Conservation (phyloP, 2,797 vertebrate genomes). For the Mustela erminea region DNA sequence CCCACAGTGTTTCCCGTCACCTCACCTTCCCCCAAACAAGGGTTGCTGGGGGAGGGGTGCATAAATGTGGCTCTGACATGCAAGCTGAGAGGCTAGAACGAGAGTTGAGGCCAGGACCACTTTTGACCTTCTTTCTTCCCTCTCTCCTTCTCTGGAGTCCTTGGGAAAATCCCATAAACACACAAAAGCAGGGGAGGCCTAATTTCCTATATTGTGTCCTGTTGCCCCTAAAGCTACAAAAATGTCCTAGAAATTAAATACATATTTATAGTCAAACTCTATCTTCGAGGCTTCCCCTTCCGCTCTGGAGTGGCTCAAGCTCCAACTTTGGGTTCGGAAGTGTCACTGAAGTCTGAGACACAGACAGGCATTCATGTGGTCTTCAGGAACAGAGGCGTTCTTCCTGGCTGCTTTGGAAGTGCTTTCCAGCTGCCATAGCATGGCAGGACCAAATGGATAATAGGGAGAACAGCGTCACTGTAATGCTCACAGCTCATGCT, state of each 20-base stretch:
- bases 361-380: not conserved
- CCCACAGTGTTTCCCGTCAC: not conserved
- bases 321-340: not conserved
- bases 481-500: rapidly evolving
- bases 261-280: not conserved
- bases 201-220: not conserved
- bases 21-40: not conserved
- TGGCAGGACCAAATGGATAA: not conserved
- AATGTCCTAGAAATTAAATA: not conserved
- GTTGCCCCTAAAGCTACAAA: not conserved
- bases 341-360: not conserved
- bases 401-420: not conserved
- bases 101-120: not conserved
- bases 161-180: not conserved
- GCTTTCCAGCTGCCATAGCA: not conserved
- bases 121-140: not conserved
- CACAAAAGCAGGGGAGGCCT: not conserved
- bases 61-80: not conserved
- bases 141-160: not conserved
- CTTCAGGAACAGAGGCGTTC: not conserved
- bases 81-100: not conserved
- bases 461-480: not conserved
- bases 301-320: not conserved
- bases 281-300: not conserved
- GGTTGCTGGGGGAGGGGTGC: not conserved